Evolutionary conservation across 2,888 invertebrate genomes (phyloP).

Genomic region (Lucinisca nassula): DNA sequence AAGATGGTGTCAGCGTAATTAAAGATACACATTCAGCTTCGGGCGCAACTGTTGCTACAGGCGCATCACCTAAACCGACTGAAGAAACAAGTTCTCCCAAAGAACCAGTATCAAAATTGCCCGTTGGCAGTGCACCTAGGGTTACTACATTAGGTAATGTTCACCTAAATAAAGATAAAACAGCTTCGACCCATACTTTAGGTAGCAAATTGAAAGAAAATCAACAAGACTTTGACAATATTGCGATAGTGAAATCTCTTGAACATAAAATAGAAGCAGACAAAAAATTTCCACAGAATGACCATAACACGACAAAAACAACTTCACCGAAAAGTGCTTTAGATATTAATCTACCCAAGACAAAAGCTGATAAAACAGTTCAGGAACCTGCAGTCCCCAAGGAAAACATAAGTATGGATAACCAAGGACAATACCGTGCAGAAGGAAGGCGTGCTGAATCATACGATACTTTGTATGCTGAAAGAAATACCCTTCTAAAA

Average conservation of each 20-base stretch:
- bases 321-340: background rate
- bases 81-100: background rate
- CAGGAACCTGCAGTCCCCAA: background rate
- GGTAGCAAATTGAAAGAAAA: background rate
- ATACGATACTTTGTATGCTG: constrained; percentile 75
- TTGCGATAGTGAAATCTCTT: background rate
- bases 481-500: constrained; percentile 76
- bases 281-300: background rate
- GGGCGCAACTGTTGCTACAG: background rate
- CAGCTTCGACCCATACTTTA: background rate
- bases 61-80: background rate
- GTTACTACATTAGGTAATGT: background rate
- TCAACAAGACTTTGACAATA: background rate
- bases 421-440: constrained; percentile 13
- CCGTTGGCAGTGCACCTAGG: background rate
- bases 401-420: background rate
- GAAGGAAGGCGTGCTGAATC: constrained; percentile 62
- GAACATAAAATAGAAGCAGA: background rate
- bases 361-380: background rate
- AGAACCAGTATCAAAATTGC: background rate
- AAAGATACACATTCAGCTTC: background rate
- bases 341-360: background rate
- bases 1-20: background rate
- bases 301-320: background rate
- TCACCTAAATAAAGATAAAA: background rate